Base-by-base conservation (phyloP, 2,888 invertebrate genomes). In the Polydrusus tereticollis region DNA sequence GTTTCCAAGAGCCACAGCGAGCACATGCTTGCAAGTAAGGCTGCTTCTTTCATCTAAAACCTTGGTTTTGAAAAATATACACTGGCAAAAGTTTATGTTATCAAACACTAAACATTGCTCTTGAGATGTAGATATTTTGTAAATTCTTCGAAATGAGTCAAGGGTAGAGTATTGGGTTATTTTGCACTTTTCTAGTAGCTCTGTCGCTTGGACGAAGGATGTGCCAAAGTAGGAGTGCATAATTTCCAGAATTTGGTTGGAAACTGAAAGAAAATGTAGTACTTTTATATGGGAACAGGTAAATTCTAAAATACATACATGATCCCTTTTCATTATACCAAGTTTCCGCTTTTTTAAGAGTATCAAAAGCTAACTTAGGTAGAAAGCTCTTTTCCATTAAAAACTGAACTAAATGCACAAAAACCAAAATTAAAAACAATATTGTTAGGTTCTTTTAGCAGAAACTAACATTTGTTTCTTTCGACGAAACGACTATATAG, bases 1-100 rank as follows among this genome's bases (percentile, higher is more conserved):
- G 74, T 83, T 81, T 0, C 90, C 89, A 73, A 93, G 78, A 81
- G 89, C 88, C 10, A 88, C 88, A 1, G 90, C 92, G 73, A 93
- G 79, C 23, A 93, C 85, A 82, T 93, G 93, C 78, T 92, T 90
- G 78, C 93, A 93, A 1, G 89, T 89, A 41, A 90, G 82, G 76
- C 87, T 86, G 10, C 80, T 80, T 73, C 85, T 86, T 29, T 84
- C 82, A 57, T 87, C 87, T 52, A 93, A 81, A 21, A 93, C 92
- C 72, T 87, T 83, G 38, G 81, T 81, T 57, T 86, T 86, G 76
- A 92, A 93, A 0, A 89, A 88, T n/a, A 80, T 84, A 78, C 93
- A 93, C 7, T 89, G 87, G 74, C 93, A 93, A 80, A 88, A 93
- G 80, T 93, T 93, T 7, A 91, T 84, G 21, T 87, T 83, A 0